Conservation (phyloP, 1,140 invertebrate genomes). For the Eciton burchellii region DNA sequence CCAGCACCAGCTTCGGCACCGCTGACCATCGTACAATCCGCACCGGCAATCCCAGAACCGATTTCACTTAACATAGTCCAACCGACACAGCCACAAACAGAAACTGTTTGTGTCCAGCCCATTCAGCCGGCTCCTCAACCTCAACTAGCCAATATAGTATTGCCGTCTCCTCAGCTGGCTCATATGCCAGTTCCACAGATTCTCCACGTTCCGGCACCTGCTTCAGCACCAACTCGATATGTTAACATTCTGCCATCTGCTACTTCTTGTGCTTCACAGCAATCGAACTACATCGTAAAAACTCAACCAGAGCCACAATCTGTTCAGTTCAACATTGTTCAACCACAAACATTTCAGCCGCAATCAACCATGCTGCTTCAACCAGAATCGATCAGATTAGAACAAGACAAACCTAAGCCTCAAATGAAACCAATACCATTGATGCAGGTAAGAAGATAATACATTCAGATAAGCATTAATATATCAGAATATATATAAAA, state of each 20-base stretch:
- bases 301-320: not conserved
- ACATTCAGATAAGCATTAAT: not conserved
- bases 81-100: not conserved
- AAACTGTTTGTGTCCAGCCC: not conserved
- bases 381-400: not conserved
- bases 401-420: not conserved
- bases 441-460: conserved; percentile 1
- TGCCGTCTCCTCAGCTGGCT: not conserved
- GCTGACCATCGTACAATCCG: not conserved
- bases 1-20: not conserved
- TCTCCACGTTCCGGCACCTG: not conserved
- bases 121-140: not conserved
- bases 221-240: not conserved
- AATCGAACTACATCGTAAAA: not conserved
- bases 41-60: not conserved
- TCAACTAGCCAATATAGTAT: not conserved
- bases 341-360: not conserved
- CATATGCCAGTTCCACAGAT: not conserved
- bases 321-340: conserved; percentile 22
- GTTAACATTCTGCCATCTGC: conserved; percentile 13
- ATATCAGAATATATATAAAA: not conserved
- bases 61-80: not conserved
- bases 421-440: not conserved
- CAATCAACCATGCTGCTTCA: not conserved
- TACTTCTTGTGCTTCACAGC: not conserved